Percentiles rank a stretch among this genome's conserved stretches.
phyloP scores from a whole-genome alignment of 2,797 vertebrate species.

The Enteromius trimaculatus region DNA sequence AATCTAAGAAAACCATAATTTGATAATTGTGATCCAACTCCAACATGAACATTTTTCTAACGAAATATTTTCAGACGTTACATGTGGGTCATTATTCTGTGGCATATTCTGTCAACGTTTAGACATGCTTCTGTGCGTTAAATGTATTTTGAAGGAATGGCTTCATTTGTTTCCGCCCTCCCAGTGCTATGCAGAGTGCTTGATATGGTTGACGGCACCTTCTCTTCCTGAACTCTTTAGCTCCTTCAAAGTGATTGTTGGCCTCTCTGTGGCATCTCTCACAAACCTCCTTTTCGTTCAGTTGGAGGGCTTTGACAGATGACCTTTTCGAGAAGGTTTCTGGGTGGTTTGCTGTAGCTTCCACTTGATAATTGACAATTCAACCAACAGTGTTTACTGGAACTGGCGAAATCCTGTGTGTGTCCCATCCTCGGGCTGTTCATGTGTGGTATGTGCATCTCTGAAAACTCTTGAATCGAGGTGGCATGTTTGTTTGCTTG shows the following conservation, averaged over 20 bases:
- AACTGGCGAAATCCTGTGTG: background rate
- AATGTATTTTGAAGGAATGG: background rate
- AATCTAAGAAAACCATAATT: background rate
- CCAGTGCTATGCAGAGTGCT: background rate
- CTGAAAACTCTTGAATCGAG: background rate
- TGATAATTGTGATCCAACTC: background rate
- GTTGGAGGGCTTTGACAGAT: slow-evolving; percentile 37
- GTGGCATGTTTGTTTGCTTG: slow-evolving; percentile 8
- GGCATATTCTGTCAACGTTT: background rate
- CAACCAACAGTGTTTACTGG: slow-evolving; percentile 20
- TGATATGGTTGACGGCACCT: background rate
- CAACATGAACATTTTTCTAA: background rate
- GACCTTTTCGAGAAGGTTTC: slow-evolving; percentile 40
- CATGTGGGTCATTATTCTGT: background rate
- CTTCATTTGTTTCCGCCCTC: background rate
- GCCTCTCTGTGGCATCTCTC: slow-evolving; percentile 36
- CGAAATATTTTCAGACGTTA: background rate
- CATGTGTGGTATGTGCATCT: background rate
- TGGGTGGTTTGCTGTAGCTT: slow-evolving; percentile 35
- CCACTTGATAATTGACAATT: slow-evolving; percentile 36
- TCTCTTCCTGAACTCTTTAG: slow-evolving; percentile 28
- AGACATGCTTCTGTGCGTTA: background rate
- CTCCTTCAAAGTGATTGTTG: slow-evolving; percentile 38
- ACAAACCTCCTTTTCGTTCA: slow-evolving; percentile 24
- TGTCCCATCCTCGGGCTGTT: background rate